Evolutionary conservation across 35 echinoderm and acorn worm species (phyloP).

Genomic region (Ophiothrix spiculata): DNA sequence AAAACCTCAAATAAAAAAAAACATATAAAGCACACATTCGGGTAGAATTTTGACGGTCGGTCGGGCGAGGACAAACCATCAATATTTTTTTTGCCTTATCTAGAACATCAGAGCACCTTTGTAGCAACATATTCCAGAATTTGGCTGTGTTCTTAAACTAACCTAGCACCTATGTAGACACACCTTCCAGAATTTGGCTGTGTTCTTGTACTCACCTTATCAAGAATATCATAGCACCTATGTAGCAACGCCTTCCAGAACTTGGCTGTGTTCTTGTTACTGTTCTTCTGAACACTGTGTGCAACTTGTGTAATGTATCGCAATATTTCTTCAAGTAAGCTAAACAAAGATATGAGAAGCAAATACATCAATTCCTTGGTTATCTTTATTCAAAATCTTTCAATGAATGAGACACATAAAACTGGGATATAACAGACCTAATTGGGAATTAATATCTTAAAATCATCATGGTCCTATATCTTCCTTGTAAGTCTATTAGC

Average conservation of each 20-base stretch:
- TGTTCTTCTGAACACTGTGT: slow-evolving; percentile 66
- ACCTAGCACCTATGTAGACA: slow-evolving; percentile 85
- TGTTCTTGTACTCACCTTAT: no score
- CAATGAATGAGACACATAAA: no score
- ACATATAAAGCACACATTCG: background rate
- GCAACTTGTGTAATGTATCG: slow-evolving; percentile 73
- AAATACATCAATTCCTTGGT: no score
- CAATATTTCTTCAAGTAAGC: slow-evolving; percentile 71
- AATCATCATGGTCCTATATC: no score
- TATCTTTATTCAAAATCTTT: no score
- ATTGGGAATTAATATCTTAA: no score
- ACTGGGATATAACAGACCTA: no score
- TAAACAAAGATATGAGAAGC: no score
- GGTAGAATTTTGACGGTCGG: background rate
- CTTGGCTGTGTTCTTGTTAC: slow-evolving; percentile 65
- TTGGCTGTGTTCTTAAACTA: no score
- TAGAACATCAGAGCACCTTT: slow-evolving; percentile 78
- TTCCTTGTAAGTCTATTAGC: no score
- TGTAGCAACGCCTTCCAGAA: slow-evolving; percentile 98
- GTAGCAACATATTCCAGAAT: slow-evolving; percentile 93
- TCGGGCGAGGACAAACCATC: no score
- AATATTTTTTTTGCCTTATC: slow-evolving; percentile 99
- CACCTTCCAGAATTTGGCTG: slow-evolving; percentile 99
- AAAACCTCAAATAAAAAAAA: background rate
- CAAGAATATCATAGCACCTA: slow-evolving; percentile 78